phyloP scores from a whole-genome alignment of 2,888 invertebrate species.

The Tinea trinotella region DNA sequence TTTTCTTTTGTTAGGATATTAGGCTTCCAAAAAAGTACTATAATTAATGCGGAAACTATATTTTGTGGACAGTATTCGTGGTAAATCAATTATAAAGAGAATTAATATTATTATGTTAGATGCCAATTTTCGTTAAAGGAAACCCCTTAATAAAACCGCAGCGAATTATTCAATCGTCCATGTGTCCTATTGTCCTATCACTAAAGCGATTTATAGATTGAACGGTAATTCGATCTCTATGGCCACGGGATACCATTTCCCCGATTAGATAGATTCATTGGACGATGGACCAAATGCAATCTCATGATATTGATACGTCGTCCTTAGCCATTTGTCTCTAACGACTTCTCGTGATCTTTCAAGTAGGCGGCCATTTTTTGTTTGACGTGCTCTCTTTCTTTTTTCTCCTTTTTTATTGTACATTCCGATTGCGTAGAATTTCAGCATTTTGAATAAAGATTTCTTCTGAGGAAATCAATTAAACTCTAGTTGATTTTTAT shows the following conservation, averaged over 20 bases:
- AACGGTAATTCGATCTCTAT: slow-evolving; percentile 8
- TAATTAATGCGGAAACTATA: background rate
- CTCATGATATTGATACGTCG: slow-evolving; percentile 13
- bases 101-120: background rate
- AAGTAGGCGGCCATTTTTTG: slow-evolving; percentile 5
- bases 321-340: slow-evolving; percentile 12
- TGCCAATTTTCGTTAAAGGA: background rate
- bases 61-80: background rate
- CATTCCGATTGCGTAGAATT: background rate
- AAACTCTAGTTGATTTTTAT: background rate
- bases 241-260: slow-evolving; percentile 5
- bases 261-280: slow-evolving; percentile 10
- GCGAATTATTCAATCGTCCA: slow-evolving; percentile 7
- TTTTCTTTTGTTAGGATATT: background rate
- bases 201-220: slow-evolving; percentile 8
- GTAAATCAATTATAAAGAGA: background rate
- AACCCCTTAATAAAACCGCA: background rate
- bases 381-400: slow-evolving; percentile 3
- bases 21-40: background rate
- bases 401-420: background rate
- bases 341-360: slow-evolving; percentile 14
- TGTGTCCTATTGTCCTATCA: background rate
- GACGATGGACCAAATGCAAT: slow-evolving; percentile 12
- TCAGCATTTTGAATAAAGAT: background rate
- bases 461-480: background rate